Evolutionary conservation across 1,140 invertebrate genomes (phyloP), one percentile per base, ranked within the genome.

Genomic region (Maniola jurtina): DNA sequence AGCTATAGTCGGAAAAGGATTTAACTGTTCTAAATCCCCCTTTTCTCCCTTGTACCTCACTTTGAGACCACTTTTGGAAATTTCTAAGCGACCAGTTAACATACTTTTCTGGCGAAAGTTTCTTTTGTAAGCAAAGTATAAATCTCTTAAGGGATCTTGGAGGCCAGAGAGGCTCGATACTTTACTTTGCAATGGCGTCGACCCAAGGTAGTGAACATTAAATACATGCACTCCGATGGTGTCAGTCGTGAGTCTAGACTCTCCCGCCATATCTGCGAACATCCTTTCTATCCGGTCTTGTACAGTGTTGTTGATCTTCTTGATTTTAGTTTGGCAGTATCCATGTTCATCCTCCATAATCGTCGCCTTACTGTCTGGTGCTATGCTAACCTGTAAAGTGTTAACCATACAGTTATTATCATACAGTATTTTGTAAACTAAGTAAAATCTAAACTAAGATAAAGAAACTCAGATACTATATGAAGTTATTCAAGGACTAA

Each of bases 1-100:
- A 0, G 96, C 96, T 84, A 98, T 98, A 14, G 96, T 95, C 10
- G 96, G 95, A 80, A 97, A 98, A 2, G 96, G 95, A 77, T 96
- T 96, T 16, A 95, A 89, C 79, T 94, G 92, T 68, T 92, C 91
- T 57, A 91, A 68, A 57, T 92, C 87, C 56, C 90, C 91, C 79
- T 92, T 90, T 36, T 92, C 88, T 48, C 92, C 91, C 83, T 92
- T 89, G 76, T 93, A 93, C 75, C 92, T 83, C 2, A 95, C 93
- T 84, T 93, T 93, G 9, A 96, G 81, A 16, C 95, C 95, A 33
- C 90, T 92, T 68, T 93, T 92, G 45, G 94, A 95, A 68, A 96
- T 96, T 81, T 95, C 94, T 79, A 96, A 85, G 38, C 91, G 88
- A 1, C 94, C 94, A 6, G 84, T 91, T 33, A 92, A 76, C 40